Conservation (phyloP, 2,797 vertebrate species). For the Buceros bicornis region DNA sequence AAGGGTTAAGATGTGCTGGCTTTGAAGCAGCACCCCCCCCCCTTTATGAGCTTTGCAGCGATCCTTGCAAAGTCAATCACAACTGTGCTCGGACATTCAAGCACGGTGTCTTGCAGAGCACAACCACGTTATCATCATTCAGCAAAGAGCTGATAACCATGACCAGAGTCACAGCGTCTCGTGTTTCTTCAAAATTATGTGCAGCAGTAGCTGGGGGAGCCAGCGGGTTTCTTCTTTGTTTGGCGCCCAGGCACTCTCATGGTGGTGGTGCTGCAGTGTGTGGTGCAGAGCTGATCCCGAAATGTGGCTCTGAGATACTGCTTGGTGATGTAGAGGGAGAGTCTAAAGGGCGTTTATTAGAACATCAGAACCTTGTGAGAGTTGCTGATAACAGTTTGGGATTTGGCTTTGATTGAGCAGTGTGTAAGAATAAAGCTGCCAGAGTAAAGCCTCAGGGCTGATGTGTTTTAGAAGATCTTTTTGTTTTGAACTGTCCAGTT, state of each 20-base stretch:
- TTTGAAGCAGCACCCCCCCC: not conserved
- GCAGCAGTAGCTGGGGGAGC: not conserved
- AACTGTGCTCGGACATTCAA: not conserved
- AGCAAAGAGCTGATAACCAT: not conserved
- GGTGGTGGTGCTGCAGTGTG: not conserved
- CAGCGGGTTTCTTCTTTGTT: not conserved
- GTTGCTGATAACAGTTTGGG: not conserved
- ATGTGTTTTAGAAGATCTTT: not conserved
- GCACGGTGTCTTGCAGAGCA: not conserved
- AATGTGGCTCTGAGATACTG: not conserved
- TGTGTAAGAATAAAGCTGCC: not conserved
- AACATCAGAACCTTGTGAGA: not conserved
- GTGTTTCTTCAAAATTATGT: rapidly evolving
- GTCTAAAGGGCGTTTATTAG: not conserved
- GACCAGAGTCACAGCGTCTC: not conserved
- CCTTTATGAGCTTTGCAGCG: not conserved
- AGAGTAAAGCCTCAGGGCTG: not conserved
- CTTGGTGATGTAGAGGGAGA: not conserved
- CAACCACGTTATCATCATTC: rapidly evolving
- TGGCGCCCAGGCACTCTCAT: not conserved
- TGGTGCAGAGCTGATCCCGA: not conserved
- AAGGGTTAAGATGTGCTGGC: not conserved
- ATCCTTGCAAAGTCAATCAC: not conserved
- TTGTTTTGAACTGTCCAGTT: not conserved
- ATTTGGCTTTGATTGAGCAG: not conserved